These are phyloP conservation scores for Pseudorasbora parva DNA, from an alignment of 2,113 vertebrate genomes.

Conservation along the genomic window DNA sequence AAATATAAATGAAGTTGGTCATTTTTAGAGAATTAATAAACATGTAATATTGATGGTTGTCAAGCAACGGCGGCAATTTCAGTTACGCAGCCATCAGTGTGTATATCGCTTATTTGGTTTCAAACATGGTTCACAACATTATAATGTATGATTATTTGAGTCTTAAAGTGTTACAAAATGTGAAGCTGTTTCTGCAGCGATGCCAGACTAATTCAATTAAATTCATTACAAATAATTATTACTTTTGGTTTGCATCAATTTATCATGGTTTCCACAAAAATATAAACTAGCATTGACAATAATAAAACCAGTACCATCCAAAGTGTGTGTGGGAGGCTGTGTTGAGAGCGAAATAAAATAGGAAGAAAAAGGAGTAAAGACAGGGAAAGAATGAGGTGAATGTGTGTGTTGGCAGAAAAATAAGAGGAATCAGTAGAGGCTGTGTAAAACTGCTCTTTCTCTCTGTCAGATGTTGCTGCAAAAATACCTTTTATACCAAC, in stretches of 20 bases:
- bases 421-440: constrained; percentile 47
- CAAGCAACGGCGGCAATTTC: not conserved
- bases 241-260: not conserved
- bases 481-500: constrained; percentile 25
- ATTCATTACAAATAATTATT: not conserved
- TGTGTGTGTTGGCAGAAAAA: constrained; percentile 44
- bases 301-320: not conserved
- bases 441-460: constrained; percentile 36
- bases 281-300: not conserved
- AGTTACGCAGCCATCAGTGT: not conserved
- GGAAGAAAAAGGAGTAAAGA: not conserved
- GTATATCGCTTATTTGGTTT: not conserved
- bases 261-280: not conserved
- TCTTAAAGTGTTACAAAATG: not conserved
- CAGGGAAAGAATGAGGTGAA: not conserved
- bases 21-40: not conserved
- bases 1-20: not conserved
- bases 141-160: not conserved
- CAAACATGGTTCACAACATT: not conserved
- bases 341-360: constrained; percentile 27
- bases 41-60: not conserved
- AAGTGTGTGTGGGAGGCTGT: not conserved
- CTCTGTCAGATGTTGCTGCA: constrained; percentile 9
- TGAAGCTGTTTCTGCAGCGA: not conserved
- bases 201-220: not conserved